Base-by-base conservation (phyloP, 2,113 vertebrate species). In the Bucco capensis region DNA sequence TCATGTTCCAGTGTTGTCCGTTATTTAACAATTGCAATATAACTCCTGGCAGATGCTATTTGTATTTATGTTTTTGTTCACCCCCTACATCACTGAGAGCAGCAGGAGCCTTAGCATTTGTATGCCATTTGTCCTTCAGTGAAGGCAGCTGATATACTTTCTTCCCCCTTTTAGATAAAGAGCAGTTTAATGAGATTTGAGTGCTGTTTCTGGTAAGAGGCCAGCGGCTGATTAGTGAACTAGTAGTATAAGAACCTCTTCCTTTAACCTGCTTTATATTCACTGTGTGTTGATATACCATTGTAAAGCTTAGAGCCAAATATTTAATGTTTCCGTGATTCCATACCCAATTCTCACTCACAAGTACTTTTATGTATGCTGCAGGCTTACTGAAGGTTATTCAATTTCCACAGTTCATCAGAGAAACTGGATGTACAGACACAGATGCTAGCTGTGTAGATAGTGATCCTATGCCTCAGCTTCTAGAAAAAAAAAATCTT, bases 171-270 rank as follows among this genome's bases (percentile, higher is more conserved):
- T 50, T 42, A 77, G 81, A 88, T 79, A 79, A 86, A 93, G 83
- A 95, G 51, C 8, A 22, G 27, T 94, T 90, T 96, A 93, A 96
- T 95, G 87, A 94, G 92, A 94, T 95, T 93, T 94, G 82, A n/a
- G 2, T 30, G 75, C 80, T 71, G 84, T 95, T 77, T 93, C 83
- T 91, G 88, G 70, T 96, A 90, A 95, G 91, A 96, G 87, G 88
- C 88, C 54, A 79, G 65, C 53, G 60, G 47, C 77, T 95, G 85
- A 90, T 86, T 79, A 95, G 60, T 61, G 31, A 65, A 27, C 33
- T 47, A 53, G n/a, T 35, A 56, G n/a, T 58, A 54, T 31, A 50
- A 7, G 62, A 79, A 91, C 60, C 47, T 79, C 33, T 50, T 65
- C 65, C 13, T 88, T 88, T 88, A 86, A 90, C 60, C 56, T 50